phyloP scores from a whole-genome alignment of 2,888 invertebrate species.

The Hypercompe scribonia region DNA sequence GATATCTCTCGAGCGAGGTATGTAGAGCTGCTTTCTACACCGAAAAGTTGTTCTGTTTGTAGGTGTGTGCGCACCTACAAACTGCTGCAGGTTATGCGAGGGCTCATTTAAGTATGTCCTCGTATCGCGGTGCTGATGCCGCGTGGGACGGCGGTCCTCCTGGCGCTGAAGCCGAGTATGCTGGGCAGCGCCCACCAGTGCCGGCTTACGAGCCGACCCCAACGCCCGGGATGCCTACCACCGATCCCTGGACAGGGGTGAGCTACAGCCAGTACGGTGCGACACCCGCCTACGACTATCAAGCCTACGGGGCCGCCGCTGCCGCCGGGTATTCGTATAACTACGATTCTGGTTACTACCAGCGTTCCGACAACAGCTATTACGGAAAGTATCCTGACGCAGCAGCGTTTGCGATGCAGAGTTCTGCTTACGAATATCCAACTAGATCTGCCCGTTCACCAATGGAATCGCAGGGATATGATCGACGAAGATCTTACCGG shows the following conservation, averaged over 20 bases:
- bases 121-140: slow-evolving; percentile 80
- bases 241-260: slow-evolving; percentile 82
- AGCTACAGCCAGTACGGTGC: slow-evolving; percentile 77
- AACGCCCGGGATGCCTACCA: slow-evolving; percentile 65
- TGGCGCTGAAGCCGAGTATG: slow-evolving; percentile 84
- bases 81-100: slow-evolving; percentile 86
- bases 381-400: slow-evolving; percentile 64
- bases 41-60: slow-evolving; percentile 90
- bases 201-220: slow-evolving; percentile 58
- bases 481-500: slow-evolving; percentile 60
- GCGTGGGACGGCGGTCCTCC: slow-evolving; percentile 85
- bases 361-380: slow-evolving; percentile 61
- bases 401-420: slow-evolving; percentile 25
- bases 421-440: slow-evolving; percentile 30
- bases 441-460: slow-evolving; percentile 54
- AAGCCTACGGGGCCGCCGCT: slow-evolving; percentile 61
- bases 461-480: slow-evolving; percentile 54
- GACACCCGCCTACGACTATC: slow-evolving; percentile 72
- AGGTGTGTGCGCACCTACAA: slow-evolving; percentile 88
- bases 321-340: slow-evolving; percentile 63
- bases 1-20: slow-evolving; percentile 71
- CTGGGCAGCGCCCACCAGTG: slow-evolving; percentile 68
- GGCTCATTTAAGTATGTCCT: slow-evolving; percentile 81
- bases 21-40: slow-evolving; percentile 86
- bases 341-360: slow-evolving; percentile 74